These are phyloP conservation scores for Chymomyza procnemis DNA, from an alignment of 2,888 invertebrate species.

Conservation along the genomic window DNA sequence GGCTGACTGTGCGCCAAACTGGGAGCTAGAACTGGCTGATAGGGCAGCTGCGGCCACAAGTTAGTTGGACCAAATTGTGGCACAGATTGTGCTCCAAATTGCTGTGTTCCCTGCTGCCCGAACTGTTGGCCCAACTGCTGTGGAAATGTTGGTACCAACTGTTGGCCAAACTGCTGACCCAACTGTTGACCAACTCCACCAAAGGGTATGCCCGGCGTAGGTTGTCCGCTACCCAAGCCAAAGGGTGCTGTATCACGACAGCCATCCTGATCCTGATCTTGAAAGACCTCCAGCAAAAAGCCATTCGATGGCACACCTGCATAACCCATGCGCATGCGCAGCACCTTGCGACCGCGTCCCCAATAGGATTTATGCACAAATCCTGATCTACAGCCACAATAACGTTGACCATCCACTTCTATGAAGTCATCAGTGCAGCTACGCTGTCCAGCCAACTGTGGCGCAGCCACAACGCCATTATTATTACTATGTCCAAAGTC, in stretches of 20 bases:
- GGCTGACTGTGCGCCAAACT: neutral
- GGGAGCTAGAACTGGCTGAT: constrained; percentile 27
- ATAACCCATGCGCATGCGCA: constrained; percentile 79
- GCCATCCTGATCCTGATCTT: constrained; percentile 79
- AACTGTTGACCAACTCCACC: neutral
- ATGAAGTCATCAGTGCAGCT: constrained; percentile 80
- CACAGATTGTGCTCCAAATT: constrained; percentile 17
- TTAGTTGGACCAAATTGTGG: constrained; percentile 17
- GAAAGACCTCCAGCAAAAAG: constrained; percentile 81
- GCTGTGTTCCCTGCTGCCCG: neutral
- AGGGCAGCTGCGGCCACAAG: constrained; percentile 6
- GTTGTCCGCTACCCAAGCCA: neutral
- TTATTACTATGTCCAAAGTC: constrained; percentile 77
- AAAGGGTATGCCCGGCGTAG: constrained; percentile 2
- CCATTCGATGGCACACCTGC: constrained; percentile 78
- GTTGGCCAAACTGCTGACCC: neutral
- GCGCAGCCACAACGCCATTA: neutral
- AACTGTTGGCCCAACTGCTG: neutral
- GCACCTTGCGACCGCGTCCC: constrained; percentile 77
- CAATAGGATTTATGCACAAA: constrained; percentile 68
- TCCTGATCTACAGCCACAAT: constrained; percentile 81
- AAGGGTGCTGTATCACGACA: constrained; percentile 32
- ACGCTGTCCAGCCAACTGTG: constrained; percentile 27
- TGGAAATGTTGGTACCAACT: constrained; percentile 2
- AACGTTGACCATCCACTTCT: constrained; percentile 81